Percentiles rank a stretch among this genome's conserved stretches.
These are phyloP conservation scores for Schmidtea mediterranea DNA, from an alignment of 1,140 invertebrate genomes.

Conservation along the genomic window DNA sequence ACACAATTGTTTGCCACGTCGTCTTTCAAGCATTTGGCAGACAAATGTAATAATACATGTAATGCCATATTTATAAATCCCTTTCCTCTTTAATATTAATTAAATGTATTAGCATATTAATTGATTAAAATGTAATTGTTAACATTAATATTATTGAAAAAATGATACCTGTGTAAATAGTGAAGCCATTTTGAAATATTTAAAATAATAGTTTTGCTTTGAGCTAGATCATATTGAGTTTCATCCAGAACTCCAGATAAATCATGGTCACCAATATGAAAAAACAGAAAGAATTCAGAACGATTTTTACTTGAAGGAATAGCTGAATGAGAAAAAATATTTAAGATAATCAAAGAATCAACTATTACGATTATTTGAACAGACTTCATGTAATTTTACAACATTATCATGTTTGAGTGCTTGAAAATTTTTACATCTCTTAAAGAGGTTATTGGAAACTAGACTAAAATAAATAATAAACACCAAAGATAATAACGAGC, in stretches of 20 bases:
- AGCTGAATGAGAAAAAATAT: no score
- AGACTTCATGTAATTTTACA: slow-evolving; percentile 83
- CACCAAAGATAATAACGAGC: slow-evolving; percentile 28
- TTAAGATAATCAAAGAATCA: slow-evolving; percentile 30
- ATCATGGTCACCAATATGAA: slow-evolving; percentile 97
- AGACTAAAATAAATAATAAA: slow-evolving; percentile 18
- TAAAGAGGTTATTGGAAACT: slow-evolving; percentile 90
- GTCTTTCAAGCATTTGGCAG: no score
- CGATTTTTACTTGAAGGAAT: neutral
- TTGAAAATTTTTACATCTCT: slow-evolving; percentile 87
- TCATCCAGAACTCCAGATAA: slow-evolving; percentile 81
- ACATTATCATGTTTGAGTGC: slow-evolving; percentile 84
- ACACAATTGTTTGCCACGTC: no score
- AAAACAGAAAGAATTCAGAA: slow-evolving; percentile 58
- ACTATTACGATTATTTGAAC: slow-evolving; percentile 29
- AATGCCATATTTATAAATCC: no score
- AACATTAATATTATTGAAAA: no score
- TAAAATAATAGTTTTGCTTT: slow-evolving; percentile 63
- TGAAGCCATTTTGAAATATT: slow-evolving; percentile 7
- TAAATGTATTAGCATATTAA: no score
- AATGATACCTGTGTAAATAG: neutral
- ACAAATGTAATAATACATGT: no score
- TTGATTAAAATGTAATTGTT: no score
- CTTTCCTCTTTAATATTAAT: no score
- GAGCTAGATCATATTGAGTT: slow-evolving; percentile 64